Percentiles rank a stretch among this genome's conserved stretches.
These are phyloP conservation scores for Heliconius erato DNA, from an alignment of 2,888 invertebrate species.

Conservation along the genomic window DNA sequence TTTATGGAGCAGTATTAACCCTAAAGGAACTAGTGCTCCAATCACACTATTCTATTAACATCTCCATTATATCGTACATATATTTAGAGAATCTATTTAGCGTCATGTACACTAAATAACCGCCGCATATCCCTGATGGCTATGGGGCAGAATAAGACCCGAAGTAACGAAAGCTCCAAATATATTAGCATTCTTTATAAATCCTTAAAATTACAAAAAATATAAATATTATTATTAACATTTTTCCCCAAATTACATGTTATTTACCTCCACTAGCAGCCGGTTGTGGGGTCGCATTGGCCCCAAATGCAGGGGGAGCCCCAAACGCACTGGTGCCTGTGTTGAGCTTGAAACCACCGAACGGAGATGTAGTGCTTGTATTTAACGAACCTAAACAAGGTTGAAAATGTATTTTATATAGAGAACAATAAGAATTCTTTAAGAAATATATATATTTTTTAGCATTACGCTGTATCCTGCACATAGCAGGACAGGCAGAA, in stretches of 20 bases:
- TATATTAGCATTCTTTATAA: no score
- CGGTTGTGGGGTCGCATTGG: conserved; percentile 73
- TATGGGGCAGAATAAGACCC: no score
- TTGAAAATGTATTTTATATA: background rate
- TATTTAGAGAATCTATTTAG: no score
- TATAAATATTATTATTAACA: background rate
- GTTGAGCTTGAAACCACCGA: conserved; percentile 81
- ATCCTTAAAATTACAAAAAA: background rate
- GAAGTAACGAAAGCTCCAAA: no score
- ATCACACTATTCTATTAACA: no score
- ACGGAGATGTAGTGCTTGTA: conserved; percentile 81
- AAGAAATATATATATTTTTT: background rate
- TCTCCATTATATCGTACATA: no score
- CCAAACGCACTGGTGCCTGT: conserved; percentile 88
- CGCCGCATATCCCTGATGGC: no score
- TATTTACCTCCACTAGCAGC: conserved; percentile 68
- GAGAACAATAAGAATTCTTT: background rate
- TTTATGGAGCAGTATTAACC: no score
- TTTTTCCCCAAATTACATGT: background rate
- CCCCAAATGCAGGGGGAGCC: conserved; percentile 89
- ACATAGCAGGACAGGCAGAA: background rate
- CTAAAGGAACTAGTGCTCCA: no score
- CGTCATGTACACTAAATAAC: no score
- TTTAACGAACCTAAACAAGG: conserved; percentile 67
- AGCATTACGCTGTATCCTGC: no score